Percentiles rank a stretch among this genome's conserved stretches.
Conservation (phyloP, 2,797 vertebrate genomes). For the Cottoperca gobio region DNA sequence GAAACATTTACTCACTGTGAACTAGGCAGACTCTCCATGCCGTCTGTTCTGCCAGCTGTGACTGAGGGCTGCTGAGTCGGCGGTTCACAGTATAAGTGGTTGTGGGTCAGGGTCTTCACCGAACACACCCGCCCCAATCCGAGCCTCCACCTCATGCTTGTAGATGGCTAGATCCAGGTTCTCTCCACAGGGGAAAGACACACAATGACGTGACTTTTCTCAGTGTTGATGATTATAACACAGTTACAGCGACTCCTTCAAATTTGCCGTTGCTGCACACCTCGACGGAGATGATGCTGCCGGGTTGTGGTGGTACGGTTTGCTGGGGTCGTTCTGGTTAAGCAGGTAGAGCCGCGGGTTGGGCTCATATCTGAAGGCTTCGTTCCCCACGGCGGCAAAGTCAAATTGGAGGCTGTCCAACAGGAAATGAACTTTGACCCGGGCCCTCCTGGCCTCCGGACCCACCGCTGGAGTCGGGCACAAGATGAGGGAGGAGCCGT, state of each 20-base stretch:
- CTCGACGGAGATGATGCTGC: constrained; percentile 97
- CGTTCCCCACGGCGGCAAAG: constrained; percentile 85
- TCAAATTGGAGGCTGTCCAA: constrained; percentile 94
- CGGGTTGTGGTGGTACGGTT: constrained; percentile 95
- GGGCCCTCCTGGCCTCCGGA: constrained; percentile 76
- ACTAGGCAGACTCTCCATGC: constrained; percentile 89
- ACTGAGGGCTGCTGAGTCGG: constrained; percentile 89
- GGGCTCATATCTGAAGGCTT: constrained; percentile 91
- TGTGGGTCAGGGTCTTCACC: constrained; percentile 94
- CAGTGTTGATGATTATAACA: too few relatives aligned
- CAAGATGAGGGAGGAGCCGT: constrained; percentile 90
- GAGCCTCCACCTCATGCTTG: constrained; percentile 96
- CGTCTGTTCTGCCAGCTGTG: constrained; percentile 82
- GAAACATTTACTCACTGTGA: constrained; percentile 86
- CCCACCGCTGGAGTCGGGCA: constrained; percentile 92
- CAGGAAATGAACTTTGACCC: constrained; percentile 91
- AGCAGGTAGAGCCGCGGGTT: constrained; percentile 89
- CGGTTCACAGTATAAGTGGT: constrained; percentile 96
- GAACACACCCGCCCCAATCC: constrained; percentile 93
- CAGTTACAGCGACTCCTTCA: too few relatives aligned
- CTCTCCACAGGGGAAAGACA: constrained; percentile 81
- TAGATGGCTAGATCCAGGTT: constrained; percentile 94
- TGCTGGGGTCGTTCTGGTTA: constrained; percentile 89
- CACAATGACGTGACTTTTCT: too few relatives aligned
- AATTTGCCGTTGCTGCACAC: constrained; percentile 76